Conservation (phyloP, 1,140 invertebrate genomes). For the Oryzaephilus surinamensis region DNA sequence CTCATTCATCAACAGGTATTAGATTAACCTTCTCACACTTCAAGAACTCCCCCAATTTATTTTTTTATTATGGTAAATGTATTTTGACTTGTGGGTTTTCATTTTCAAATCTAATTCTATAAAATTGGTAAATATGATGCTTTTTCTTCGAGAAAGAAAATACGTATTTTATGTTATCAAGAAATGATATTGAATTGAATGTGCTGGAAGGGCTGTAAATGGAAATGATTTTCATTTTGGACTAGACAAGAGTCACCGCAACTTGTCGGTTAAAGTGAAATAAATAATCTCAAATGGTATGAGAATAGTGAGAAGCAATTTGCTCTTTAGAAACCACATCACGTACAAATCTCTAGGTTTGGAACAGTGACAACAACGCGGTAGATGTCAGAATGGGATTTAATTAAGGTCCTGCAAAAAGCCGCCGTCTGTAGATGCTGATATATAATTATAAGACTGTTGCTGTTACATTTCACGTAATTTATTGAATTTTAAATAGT, state of each 20-base stretch:
- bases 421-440: slow-evolving; percentile 22
- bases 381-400: slow-evolving; percentile 38
- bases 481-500: no score
- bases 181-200: no score
- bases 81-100: no score
- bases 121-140: no score
- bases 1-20: slow-evolving; percentile 10
- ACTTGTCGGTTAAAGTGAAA: slow-evolving; percentile 24
- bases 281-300: slow-evolving; percentile 25
- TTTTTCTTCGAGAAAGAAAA: no score
- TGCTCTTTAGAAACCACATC: slow-evolving; percentile 35
- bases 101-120: no score
- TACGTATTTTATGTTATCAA: no score
- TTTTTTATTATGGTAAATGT: no score
- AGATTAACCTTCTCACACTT: slow-evolving; percentile 5
- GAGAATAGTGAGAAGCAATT: slow-evolving; percentile 30
- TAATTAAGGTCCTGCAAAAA: slow-evolving; percentile 37
- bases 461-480: no score
- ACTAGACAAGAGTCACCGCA: slow-evolving; percentile 13
- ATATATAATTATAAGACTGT: slow-evolving; percentile 6
- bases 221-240: slow-evolving; percentile 15
- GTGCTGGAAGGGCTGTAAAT: slow-evolving; percentile 8
- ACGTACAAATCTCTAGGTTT: slow-evolving; percentile 36
- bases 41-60: no score
- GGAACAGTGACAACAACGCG: slow-evolving; percentile 34